Evolutionary conservation across 2,888 invertebrate species (phyloP), one percentile per base, ranked within the genome.

Genomic region (Synergus itoensis): DNA sequence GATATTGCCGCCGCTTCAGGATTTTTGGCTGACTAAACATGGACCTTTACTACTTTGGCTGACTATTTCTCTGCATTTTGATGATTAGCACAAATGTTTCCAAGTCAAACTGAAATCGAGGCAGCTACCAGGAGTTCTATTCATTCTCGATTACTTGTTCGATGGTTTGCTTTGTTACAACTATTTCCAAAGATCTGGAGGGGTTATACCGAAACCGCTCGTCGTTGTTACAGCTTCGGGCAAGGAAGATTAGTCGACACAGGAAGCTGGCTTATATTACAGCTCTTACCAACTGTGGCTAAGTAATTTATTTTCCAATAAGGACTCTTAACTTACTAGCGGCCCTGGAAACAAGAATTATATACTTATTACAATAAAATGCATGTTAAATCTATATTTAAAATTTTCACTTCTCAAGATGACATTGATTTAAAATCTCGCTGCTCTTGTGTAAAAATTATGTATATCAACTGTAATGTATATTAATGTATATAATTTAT

Each of bases 201-300:
- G 62, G 28, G 62, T 28, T 62, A 28, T 21, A 28, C 28, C 62
- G 14, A 28, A 28, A 28, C 28, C 62, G 21, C 28, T 62, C 62
- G 28, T 62, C 28, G 5, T 14, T 62, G 62, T 21, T 62, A 62
- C 36, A 73, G 36, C 21, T 64, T 18, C 73, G 9, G 69, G 53
- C 76, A 14, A 78, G 75, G 64, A 77, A 76, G 78, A 81, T 81
- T 78, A 80, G 57, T 76, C 76, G 62, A 41, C 60, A 11, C 57
- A 77, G 69, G 53, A 64, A 77, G 48, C 65, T 77, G 69, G 62
- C 28, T 14, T 14, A 62, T 28, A 21, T 28, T 14, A 62, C 28
- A 12, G 7, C 28, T 62, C 14, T 14, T 62, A 62, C 4, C 12
- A 62, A 60, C 21, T 21, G 21, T 21, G 21, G 60, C 4, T 60